A percentile compares a stretch with the other conserved stretches of the same genome.
These are phyloP conservation scores for Ochropleura leucogaster DNA, from an alignment of 2,888 invertebrate species.

Conservation along the genomic window DNA sequence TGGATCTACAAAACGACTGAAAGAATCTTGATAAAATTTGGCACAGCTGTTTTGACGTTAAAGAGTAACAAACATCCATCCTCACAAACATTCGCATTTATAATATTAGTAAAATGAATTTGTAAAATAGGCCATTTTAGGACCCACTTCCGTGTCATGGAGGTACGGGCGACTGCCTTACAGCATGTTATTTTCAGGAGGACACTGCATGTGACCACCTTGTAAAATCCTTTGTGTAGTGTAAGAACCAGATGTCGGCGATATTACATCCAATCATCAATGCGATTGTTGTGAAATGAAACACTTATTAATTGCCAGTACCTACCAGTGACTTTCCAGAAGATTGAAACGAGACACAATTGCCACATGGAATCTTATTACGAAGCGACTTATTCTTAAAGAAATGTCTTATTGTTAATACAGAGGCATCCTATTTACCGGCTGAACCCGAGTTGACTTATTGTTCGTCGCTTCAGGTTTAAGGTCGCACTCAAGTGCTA, in stretches of 20 bases:
- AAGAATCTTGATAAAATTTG: too few relatives aligned
- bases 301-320: conserved; percentile 1
- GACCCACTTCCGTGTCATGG: too few relatives aligned
- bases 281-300: background rate
- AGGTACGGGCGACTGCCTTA: too few relatives aligned
- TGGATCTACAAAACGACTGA: too few relatives aligned
- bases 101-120: too few relatives aligned
- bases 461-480: conserved; percentile 18
- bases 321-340: background rate
- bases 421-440: conserved; percentile 1
- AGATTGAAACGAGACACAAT: conserved; percentile 20
- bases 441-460: background rate
- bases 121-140: too few relatives aligned
- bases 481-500: conserved; percentile 21
- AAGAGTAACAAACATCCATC: too few relatives aligned
- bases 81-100: too few relatives aligned
- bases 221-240: too few relatives aligned
- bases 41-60: too few relatives aligned
- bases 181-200: background rate
- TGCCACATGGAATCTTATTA: conserved; percentile 23
- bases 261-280: background rate
- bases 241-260: background rate
- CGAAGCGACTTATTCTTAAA: conserved; percentile 14
- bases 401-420: conserved; percentile 21
- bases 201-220: background rate